These are phyloP conservation scores for Himalopsyche tibetana DNA, from an alignment of 2,888 invertebrate genomes.

Conservation along the genomic window DNA sequence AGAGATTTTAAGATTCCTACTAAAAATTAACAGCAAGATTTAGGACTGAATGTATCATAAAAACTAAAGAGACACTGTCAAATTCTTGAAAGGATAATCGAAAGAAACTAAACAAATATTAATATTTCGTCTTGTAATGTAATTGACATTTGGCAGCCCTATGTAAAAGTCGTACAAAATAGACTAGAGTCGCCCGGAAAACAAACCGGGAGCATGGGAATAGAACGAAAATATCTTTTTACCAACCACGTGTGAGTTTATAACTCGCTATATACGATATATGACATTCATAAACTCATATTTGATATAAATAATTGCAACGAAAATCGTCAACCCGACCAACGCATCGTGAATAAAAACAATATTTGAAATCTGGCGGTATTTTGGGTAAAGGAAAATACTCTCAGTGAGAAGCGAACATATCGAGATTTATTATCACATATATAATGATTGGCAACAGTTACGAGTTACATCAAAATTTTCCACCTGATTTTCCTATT, in stretches of 20 bases:
- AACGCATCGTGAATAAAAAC: slow-evolving; percentile 12
- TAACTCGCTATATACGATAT: slow-evolving; percentile 4
- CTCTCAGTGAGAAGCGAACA: not conserved
- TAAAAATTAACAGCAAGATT: no score
- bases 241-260: slow-evolving; percentile 45
- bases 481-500: slow-evolving; percentile 36
- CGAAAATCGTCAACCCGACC: slow-evolving; percentile 1
- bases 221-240: slow-evolving; percentile 52
- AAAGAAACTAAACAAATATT: no score
- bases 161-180: slow-evolving; percentile 42
- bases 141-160: slow-evolving; percentile 33
- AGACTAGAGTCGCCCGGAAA: slow-evolving; percentile 38
- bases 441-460: not conserved
- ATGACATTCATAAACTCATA: slow-evolving; percentile 19
- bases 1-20: no score
- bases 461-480: not conserved
- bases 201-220: slow-evolving; percentile 46
- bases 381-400: not conserved
- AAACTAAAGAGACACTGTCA: no score
- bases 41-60: no score
- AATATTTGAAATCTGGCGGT: slow-evolving; percentile 15
- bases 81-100: no score
- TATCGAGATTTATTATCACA: not conserved
- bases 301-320: not conserved
- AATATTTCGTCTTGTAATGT: not conserved